Evolutionary conservation across 1,140 invertebrate species (phyloP).

Genomic region (Brachionus rubens): DNA sequence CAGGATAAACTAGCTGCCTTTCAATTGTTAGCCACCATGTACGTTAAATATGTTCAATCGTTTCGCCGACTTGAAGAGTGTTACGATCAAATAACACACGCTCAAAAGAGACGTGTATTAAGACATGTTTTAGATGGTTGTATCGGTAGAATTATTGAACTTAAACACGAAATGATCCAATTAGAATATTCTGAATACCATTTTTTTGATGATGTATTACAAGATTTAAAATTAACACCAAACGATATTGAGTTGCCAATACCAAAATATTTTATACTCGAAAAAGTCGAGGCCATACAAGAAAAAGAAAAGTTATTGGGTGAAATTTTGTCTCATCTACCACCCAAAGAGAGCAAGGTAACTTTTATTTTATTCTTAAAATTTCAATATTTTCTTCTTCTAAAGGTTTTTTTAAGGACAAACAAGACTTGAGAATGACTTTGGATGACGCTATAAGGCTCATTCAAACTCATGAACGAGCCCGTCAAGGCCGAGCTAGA

Average conservation of each 20-base stretch:
- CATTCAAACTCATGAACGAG: conserved; percentile 83
- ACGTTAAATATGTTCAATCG: conserved; percentile 75
- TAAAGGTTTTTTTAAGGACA: conserved; percentile 49
- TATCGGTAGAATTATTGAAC: conserved; percentile 69
- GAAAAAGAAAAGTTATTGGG: conserved; percentile 59
- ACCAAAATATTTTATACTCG: conserved; percentile 62
- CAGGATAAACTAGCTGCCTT: conserved; percentile 59
- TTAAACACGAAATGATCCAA: conserved; percentile 76
- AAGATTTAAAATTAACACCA: conserved; percentile 65
- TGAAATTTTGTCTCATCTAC: conserved; percentile 57
- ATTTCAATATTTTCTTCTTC: background rate
- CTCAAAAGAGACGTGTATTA: conserved; percentile 79
- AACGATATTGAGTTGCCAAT: conserved; percentile 63
- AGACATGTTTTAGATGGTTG: conserved; percentile 74
- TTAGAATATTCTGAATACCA: conserved; percentile 78
- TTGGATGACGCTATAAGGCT: conserved; percentile 77
- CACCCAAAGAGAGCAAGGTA: conserved; percentile 55
- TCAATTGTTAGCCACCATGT: conserved; percentile 62
- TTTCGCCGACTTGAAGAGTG: conserved; percentile 73
- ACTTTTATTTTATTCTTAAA: conserved; percentile 19
- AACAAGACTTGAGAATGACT: conserved; percentile 64
- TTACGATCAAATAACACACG: conserved; percentile 85
- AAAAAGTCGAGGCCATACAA: conserved; percentile 56
- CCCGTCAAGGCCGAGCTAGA: conserved; percentile 74
- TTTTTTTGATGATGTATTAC: conserved; percentile 76